Conservation (phyloP, 2,113 vertebrate species). For the Corapipo altera region DNA sequence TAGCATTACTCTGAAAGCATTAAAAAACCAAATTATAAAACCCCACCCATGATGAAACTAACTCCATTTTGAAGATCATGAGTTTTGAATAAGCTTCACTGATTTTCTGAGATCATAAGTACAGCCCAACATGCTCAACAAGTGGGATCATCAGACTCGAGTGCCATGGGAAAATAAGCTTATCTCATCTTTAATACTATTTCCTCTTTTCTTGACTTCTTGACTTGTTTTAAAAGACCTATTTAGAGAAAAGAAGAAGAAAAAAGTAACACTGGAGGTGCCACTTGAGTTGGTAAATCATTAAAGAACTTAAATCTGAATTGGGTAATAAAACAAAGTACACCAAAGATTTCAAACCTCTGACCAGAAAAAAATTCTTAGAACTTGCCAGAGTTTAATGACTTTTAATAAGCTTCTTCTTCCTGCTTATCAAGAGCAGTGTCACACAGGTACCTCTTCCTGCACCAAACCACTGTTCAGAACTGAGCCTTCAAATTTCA, state of each 20-base stretch:
- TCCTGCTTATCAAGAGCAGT: not conserved
- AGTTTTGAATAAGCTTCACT: not conserved
- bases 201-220: not conserved
- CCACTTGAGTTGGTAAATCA: not conserved
- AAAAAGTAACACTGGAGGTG: not conserved
- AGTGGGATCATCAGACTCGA: not conserved
- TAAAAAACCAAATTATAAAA: not conserved
- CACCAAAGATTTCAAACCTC: not conserved
- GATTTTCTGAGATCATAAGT: not conserved
- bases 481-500: not conserved
- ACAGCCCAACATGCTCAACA: not conserved
- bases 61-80: not conserved
- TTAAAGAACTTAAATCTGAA: not conserved
- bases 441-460: not conserved
- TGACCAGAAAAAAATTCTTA: not conserved
- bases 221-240: not conserved
- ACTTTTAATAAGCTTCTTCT: not conserved
- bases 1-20: not conserved
- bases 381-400: not conserved
- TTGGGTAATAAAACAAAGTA: not conserved
- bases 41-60: not conserved
- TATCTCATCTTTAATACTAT: not conserved
- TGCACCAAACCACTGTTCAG: accelerated
- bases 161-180: not conserved
- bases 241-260: not conserved